These are phyloP conservation scores for Himantopus leucocephalus DNA, from an alignment of 2,113 vertebrate species.

Conservation along the genomic window DNA sequence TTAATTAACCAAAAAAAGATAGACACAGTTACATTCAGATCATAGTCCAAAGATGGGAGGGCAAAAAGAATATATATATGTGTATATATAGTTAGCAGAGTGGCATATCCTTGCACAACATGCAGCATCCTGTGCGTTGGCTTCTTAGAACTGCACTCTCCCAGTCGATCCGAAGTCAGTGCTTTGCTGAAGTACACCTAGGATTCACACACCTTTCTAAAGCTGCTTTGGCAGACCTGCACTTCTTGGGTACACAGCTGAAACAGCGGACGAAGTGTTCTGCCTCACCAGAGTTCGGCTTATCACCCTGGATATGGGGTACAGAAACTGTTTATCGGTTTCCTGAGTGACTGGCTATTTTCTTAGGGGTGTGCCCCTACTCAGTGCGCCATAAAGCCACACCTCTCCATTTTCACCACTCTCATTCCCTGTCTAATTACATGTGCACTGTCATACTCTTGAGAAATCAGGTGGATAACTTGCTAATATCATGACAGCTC, in stretches of 20 bases:
- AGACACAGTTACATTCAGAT: not conserved
- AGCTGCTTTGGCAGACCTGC: not conserved
- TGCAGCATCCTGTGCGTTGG: not conserved
- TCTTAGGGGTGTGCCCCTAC: not conserved
- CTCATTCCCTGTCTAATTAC: not conserved
- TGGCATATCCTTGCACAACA: not conserved
- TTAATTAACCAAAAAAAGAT: not conserved
- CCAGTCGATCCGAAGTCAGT: not conserved
- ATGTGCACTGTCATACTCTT: not conserved
- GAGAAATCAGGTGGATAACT: conserved; percentile 19
- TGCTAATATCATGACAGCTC: not conserved
- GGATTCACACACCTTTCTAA: not conserved
- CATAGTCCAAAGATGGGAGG: not conserved
- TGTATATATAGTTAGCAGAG: not conserved
- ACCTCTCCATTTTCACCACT: conserved; percentile 10
- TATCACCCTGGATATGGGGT: not conserved
- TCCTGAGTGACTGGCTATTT: not conserved
- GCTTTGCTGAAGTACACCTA: not conserved
- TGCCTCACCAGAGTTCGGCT: not conserved
- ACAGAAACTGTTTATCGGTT: not conserved
- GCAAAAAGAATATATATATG: not conserved
- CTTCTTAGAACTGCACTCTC: not conserved
- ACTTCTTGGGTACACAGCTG: not conserved
- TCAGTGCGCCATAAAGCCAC: not conserved
- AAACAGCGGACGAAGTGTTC: not conserved